Evolutionary conservation across 2,888 invertebrate species (phyloP).

Genomic region (Harpagoxenus sublaevis): DNA sequence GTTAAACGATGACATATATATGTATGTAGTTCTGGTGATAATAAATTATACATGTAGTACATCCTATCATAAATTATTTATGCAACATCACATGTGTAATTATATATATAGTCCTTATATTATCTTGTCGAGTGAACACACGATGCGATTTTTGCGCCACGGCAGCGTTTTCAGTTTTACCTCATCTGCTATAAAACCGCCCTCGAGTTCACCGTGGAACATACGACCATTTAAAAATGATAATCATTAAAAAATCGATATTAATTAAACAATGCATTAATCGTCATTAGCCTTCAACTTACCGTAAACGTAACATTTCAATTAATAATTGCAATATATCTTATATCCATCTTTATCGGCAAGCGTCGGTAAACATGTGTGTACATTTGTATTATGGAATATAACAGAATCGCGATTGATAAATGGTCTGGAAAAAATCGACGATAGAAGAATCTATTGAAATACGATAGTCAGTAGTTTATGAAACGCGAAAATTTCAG

Average conservation of each 20-base stretch:
- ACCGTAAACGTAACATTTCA: background rate
- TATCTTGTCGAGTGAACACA: background rate
- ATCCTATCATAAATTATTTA: slow-evolving; percentile 36
- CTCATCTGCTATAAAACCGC: background rate
- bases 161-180: background rate
- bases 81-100: background rate
- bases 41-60: slow-evolving; percentile 34
- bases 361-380: slow-evolving; percentile 7
- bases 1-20: slow-evolving; percentile 5
- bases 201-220: background rate
- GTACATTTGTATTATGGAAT: background rate
- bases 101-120: background rate
- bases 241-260: background rate
- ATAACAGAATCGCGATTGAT: slow-evolving; percentile 4
- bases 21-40: background rate
- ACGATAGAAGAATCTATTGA: slow-evolving; percentile 14
- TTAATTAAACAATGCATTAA: slow-evolving; percentile 2
- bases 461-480: background rate
- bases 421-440: background rate
- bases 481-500: slow-evolving; percentile 51
- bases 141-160: background rate
- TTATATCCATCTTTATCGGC: background rate
- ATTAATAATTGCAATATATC: background rate
- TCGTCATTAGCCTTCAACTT: background rate
- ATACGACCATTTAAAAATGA: background rate